Base-by-base conservation (phyloP, 1,140 invertebrate genomes). In the Antheraea pernyi region DNA sequence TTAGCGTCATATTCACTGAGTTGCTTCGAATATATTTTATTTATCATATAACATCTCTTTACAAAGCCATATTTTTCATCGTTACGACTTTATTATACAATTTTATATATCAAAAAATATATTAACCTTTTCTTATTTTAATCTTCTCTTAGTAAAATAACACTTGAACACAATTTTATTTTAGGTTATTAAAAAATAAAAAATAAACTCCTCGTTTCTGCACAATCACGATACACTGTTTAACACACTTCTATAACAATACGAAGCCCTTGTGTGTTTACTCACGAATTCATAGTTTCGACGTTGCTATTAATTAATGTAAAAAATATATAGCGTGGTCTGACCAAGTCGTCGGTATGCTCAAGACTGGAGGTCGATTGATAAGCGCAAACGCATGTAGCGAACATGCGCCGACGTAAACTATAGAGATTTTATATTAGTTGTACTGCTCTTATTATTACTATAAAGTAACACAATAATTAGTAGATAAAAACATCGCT, bases 331-430 rank as follows among this genome's bases (percentile, higher is more conserved):
- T 68, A 64, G 19, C 62, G 42, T 70, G 60, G 59, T 68, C 67
- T 69, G 70, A 53, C 71, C 71, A 59, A 39, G 68, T 46, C 69
- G 73, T 66, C 63, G 53, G 67, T 68, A 75, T 69, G 67, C 76
- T 73, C 76, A 69, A 72, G 77, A 78, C 78, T 81, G 78, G 79
- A 82, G 82, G 78, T 78, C 82, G 84, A 81, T 71, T 83, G 86
- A 89, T 89, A 89, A 89, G 79, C 79, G 74, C 66, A 58, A 65
- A 75, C 81, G 79, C 83, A 86, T 80, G 72, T 71, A 68, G 67
- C 69, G 67, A 72, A 67, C 74, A 73, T 81, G 75, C 70, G 70
- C 69, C 30, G 42, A 65, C 60, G 16, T 69, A 65, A 66, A 72
- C 67, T 74, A 70, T 70, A 19, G 37, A 65, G 53, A 65, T 68